Percentiles rank a stretch among this genome's conserved stretches.
Evolutionary conservation across 1,140 invertebrate species (phyloP).

Genomic region (honey bee (Apis mellifera)): Amel_HAv3.1 CM009934.2:13313501-13314000

Average conservation of each 20-base stretch:
- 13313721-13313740: constrained; percentile 25
- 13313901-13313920: background rate
- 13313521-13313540: too few species aligned
- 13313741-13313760: constrained; percentile 13
- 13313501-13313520: too few species aligned
- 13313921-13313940: constrained; percentile 34
- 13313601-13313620: constrained; percentile 50
- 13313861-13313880: background rate
- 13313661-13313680: constrained; percentile 58
- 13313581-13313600: constrained; percentile 42
- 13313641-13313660: constrained; percentile 58
- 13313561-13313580: constrained; percentile 52
- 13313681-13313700: constrained; percentile 47
- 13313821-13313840: background rate
- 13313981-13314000: constrained; percentile 31
- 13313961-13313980: constrained; percentile 20
- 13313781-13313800: background rate
- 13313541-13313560: too few species aligned
- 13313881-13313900: background rate
- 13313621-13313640: constrained; percentile 50
- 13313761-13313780: background rate
- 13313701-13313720: constrained; percentile 61
- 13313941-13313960: constrained; percentile 30
- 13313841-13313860: constrained; percentile 12
- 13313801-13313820: background rate